Evolutionary conservation across 2,113 vertebrate species (phyloP).

Genomic region (Tragelaphus strepsiceros): DNA sequence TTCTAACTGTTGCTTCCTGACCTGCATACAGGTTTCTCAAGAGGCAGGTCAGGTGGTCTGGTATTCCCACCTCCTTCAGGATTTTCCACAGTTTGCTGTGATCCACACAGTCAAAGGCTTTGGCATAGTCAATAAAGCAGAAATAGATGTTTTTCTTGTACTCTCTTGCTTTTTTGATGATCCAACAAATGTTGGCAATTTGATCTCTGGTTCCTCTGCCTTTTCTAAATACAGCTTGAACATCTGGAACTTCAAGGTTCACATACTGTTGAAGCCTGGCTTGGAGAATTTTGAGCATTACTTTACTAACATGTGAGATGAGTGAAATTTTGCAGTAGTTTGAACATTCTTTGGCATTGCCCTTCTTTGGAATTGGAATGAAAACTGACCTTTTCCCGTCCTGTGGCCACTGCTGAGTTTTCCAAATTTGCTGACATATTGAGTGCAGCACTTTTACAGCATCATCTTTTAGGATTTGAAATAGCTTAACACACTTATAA

Average conservation of each 20-base stretch:
- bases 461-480: not conserved
- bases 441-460: not conserved
- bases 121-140: not conserved
- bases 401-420: not conserved
- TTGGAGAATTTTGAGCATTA: not conserved
- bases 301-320: not conserved
- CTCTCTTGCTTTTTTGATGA: not conserved
- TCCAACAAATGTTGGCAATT: not conserved
- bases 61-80: not conserved
- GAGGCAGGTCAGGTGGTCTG: accelerated
- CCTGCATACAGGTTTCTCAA: not conserved
- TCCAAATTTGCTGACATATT: not conserved
- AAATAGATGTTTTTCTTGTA: not conserved
- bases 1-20: not conserved
- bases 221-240: not conserved
- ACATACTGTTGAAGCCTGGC: not conserved
- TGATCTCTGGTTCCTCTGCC: not conserved
- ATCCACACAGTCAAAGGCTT: not conserved
- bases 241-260: not conserved
- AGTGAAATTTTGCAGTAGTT: not conserved
- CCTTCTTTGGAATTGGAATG: not conserved
- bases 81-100: not conserved
- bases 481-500: not conserved
- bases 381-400: not conserved
- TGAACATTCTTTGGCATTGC: not conserved